A percentile compares a stretch with the other conserved stretches of the same genome.
phyloP scores from a whole-genome alignment of 1,140 invertebrate genomes.

The Holcopasites calliopsidis region DNA sequence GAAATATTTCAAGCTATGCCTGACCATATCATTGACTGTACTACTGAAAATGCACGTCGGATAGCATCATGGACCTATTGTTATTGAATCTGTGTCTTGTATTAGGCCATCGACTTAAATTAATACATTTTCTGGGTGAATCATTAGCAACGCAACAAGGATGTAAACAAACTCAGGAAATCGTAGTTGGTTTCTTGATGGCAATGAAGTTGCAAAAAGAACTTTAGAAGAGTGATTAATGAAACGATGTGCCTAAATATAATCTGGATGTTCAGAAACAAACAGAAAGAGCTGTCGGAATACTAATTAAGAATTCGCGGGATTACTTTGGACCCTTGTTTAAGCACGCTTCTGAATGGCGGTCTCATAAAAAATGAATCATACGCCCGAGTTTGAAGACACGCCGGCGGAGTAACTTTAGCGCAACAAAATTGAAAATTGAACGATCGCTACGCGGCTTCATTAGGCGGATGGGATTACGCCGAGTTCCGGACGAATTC shows the following conservation, averaged over 20 bases:
- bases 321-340: not conserved
- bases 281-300: not conserved
- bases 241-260: not conserved
- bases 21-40: no score
- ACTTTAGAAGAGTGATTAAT: not conserved
- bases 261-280: not conserved
- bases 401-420: not conserved
- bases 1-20: no score
- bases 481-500: not conserved
- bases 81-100: no score
- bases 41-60: no score
- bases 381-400: not conserved
- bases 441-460: not conserved
- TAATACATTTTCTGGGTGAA: no score
- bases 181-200: no score
- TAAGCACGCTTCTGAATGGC: not conserved
- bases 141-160: no score
- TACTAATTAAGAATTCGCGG: not conserved
- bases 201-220: no score
- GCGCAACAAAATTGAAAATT: not conserved
- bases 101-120: no score
- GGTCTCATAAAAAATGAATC: constrained; percentile 1
- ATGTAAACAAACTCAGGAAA: no score
- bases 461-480: not conserved
- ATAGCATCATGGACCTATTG: no score